phyloP scores from a whole-genome alignment of 2,797 vertebrate species.

The Iguana delicatissima region DNA sequence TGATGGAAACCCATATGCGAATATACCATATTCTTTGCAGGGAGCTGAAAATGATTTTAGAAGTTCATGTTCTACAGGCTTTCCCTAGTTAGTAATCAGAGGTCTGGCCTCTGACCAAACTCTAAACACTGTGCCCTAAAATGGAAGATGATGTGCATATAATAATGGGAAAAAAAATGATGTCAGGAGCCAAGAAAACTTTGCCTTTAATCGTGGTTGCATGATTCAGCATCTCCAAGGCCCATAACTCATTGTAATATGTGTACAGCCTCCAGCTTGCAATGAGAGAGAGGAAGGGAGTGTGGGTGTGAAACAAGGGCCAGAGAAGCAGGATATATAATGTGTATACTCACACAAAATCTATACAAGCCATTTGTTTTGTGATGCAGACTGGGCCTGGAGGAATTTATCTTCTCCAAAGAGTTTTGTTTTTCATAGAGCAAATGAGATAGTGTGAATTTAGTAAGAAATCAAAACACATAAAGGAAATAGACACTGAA shows the following conservation, averaged over 20 bases:
- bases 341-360: not conserved
- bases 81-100: not conserved
- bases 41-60: slow-evolving; percentile 2
- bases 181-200: not conserved
- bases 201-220: not conserved
- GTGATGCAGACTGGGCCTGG: not conserved
- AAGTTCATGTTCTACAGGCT: accelerated
- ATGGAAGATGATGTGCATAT: not conserved
- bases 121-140: not conserved
- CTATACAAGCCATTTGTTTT: slow-evolving; percentile 23
- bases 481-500: slow-evolving; percentile 43
- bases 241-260: not conserved
- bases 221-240: not conserved
- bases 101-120: not conserved
- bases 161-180: not conserved
- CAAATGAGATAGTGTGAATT: slow-evolving; percentile 58
- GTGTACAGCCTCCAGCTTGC: accelerated
- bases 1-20: not conserved
- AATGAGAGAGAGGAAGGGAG: not conserved
- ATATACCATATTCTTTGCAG: not conserved
- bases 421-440: slow-evolving; percentile 64
- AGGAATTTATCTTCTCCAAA: slow-evolving; percentile 47
- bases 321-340: not conserved
- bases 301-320: not conserved
- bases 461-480: slow-evolving; percentile 70